Base-by-base conservation (phyloP, 2,113 vertebrate genomes). In the Upupa epops region DNA sequence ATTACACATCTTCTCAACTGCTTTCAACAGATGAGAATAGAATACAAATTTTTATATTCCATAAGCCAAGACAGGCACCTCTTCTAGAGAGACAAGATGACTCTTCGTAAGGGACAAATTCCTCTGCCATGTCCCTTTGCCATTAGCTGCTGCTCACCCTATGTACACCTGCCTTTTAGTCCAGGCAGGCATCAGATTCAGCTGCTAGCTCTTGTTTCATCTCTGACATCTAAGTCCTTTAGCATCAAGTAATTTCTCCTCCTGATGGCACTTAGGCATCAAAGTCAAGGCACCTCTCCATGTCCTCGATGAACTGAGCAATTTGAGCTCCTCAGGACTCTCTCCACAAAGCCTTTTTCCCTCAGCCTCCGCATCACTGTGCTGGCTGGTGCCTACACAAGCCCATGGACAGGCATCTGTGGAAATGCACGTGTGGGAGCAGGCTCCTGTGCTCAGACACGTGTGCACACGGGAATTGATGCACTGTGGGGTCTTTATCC, bases 401-500 rank as follows among this genome's bases (percentile, higher is more conserved):
- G 52, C 88, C 92, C 94, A 73, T 17, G 0, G 63, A 11, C 52
- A 40, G 71, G 66, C 55, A 82, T 66, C 0, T 1, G 32, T 60
- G 83, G 66, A 54, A 89, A 58, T 3, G 19, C 7, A 51, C 0
- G 3, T 24, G 71, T 79, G n/a, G 83, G 66, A 94, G 77, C 89
- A 82, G 89, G 77, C 81, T 89, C 84, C 71, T 72, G 51, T 32
- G 2, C 1, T 2, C 40, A 29, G 61, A 17, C 83, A 86, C 12
- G 0, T 65, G 68, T 60, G 46, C 28, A 5, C 21, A 2, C 21
- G 19, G 69, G 21, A 73, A 36, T 1, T 1, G 2, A 3, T 34
- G 78, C 40, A 2, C 17, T 26, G 9, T 16, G 24, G 37, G 11
- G 31, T 22, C 0, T 77, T 58, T 52, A 8, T 32, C 48, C 16